Evolutionary conservation across 2,113 vertebrate species (phyloP).

Genomic region (Campylomormyrus numenius): DNA sequence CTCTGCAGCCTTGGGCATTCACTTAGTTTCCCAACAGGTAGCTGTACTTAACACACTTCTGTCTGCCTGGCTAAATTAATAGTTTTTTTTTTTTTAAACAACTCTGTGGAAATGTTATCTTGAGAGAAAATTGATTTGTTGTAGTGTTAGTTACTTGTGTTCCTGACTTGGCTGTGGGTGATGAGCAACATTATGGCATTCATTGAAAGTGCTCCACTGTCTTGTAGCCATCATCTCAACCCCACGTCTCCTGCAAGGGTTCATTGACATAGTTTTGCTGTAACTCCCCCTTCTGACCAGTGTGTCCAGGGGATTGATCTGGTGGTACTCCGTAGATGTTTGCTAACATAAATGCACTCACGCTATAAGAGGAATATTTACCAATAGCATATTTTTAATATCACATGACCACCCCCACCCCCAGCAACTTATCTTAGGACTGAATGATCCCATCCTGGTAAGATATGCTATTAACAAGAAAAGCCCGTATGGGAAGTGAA

Average conservation of each 20-base stretch:
- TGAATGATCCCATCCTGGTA: background rate
- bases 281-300: background rate
- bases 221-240: background rate
- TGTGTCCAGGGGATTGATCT: background rate
- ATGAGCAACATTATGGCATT: background rate
- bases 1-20: background rate
- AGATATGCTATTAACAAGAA: background rate
- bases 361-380: background rate
- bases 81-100: background rate
- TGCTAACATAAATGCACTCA: background rate
- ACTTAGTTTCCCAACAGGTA: background rate
- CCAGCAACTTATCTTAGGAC: background rate
- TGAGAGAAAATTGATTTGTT: background rate
- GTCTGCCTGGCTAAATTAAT: background rate
- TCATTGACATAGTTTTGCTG: background rate
- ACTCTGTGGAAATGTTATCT: background rate
- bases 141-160: background rate
- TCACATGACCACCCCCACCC: background rate
- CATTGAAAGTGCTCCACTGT: background rate
- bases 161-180: background rate
- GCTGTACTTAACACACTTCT: background rate
- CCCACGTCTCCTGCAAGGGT: background rate
- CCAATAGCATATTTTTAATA: background rate
- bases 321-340: background rate
- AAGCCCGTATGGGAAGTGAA: background rate